Conservation (phyloP, 2,113 vertebrate genomes). For the Strix uralensis region DNA sequence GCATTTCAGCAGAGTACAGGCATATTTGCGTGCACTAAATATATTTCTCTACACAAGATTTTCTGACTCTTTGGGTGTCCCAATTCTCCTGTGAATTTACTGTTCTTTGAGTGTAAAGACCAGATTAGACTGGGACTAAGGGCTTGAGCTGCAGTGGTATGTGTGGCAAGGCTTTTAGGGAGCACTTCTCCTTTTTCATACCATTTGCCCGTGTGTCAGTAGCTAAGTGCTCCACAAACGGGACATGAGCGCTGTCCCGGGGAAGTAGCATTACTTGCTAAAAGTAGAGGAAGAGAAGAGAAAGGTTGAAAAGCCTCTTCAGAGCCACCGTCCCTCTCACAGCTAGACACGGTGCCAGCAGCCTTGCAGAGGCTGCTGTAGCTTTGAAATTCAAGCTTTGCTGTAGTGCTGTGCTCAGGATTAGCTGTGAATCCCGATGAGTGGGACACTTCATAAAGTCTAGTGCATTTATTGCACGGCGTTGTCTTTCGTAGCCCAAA, state of each 20-base stretch:
- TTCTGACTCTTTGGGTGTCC: slow-evolving; percentile 34
- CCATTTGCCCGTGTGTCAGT: fast-evolving
- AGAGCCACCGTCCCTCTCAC: not conserved
- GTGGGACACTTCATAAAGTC: not conserved
- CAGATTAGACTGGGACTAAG: not conserved
- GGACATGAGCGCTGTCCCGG: not conserved
- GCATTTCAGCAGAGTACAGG: slow-evolving; percentile 40
- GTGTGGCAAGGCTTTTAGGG: not conserved
- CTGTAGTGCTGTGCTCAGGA: not conserved
- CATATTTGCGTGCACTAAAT: not conserved
- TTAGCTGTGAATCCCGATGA: not conserved
- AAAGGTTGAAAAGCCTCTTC: not conserved
- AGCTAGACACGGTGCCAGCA: not conserved
- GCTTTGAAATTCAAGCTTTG: not conserved
- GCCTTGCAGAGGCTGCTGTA: not conserved
- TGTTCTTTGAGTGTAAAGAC: not conserved
- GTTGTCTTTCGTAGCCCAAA: not conserved
- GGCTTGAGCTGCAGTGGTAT: not conserved
- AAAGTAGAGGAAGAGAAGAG: not conserved
- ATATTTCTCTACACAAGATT: not conserved
- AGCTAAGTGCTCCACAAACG: not conserved
- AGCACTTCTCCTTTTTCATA: not conserved
- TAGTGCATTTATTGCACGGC: not conserved
- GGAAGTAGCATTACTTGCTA: not conserved
- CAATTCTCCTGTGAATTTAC: not conserved